Evolutionary conservation across 64 coral and sea anemone genomes (phyloP), one percentile per base, ranked within the genome.

Genomic region (Cladopsammia gracilis): DNA sequence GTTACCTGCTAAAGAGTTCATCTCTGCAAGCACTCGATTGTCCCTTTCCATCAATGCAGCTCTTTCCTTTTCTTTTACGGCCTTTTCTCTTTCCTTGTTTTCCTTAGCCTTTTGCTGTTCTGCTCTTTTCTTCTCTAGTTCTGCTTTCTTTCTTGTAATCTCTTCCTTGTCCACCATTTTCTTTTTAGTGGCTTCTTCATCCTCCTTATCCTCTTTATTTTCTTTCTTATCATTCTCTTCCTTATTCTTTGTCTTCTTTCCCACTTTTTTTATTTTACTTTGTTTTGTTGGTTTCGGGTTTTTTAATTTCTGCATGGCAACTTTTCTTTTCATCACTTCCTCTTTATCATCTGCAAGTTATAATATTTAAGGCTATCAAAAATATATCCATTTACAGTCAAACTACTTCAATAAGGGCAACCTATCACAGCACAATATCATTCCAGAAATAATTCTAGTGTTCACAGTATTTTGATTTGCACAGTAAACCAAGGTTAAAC

Each of bases 341-440:
- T 76, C 74, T 76, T 76, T 76, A 19, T 76, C 48, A 76, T 23
- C 74, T 76, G 74, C 5, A 76, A 2, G 18, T 70, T 25, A 70
- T 7, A 20, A 76, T 0, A 4, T 22, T 48, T 10, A 3, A 50
- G 4, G 4, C 10, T 23, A 54, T 8, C 11, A 12, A 6, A 54
- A 34, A 34, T 34, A 34, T 34, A 34, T 34, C 34, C 34, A 34
- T 34, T 34, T 34, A 34, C 34, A 34, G 34, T 34, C 34, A 34
- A 34, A 34, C 34, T 34, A 34, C 34, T 34, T 34, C 34, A 34
- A 34, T 34, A 34, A 34, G 34, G 34, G 34, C 34, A 34, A 34
- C 34, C 34, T 34, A 34, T 34, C 34, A 34, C 34, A 34, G 34
- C 34, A 34, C 34, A 34, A 34, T 34, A 34, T 34, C 34, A 34